These are phyloP conservation scores for Carollia perspicillata DNA, from an alignment of 2,113 vertebrate genomes.

Conservation along the genomic window DNA sequence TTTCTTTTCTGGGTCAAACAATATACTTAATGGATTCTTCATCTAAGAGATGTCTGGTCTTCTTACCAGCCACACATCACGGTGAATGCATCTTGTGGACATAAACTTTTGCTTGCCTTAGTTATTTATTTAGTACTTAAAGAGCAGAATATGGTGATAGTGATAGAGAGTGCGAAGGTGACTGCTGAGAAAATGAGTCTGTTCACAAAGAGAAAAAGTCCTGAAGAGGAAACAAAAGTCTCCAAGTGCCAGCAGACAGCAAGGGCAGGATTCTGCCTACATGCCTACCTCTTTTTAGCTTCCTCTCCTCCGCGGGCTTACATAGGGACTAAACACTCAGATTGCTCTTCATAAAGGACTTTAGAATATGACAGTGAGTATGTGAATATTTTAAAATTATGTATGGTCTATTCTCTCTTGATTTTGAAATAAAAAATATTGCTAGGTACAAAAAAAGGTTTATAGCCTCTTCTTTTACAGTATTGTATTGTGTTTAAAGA, in stretches of 20 bases:
- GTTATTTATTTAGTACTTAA: background rate
- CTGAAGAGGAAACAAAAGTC: background rate
- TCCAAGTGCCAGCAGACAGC: background rate
- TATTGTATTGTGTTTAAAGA: background rate
- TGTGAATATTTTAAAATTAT: background rate
- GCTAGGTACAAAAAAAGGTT: background rate
- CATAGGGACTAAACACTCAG: background rate
- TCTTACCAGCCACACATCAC: background rate
- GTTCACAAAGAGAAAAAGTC: background rate
- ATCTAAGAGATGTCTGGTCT: background rate
- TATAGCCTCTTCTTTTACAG: background rate
- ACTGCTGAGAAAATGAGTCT: background rate
- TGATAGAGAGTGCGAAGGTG: background rate
- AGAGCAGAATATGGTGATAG: background rate
- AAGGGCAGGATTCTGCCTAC: background rate
- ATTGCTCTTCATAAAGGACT: background rate
- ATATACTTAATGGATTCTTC: background rate
- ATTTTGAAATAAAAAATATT: slow-evolving; percentile 50
- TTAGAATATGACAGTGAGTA: background rate
- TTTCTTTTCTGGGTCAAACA: background rate
- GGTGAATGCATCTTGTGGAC: background rate
- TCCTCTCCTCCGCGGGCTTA: background rate
- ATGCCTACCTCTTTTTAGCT: background rate
- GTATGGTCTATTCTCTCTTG: background rate
- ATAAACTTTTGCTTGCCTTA: background rate